Evolutionary conservation across 2,797 vertebrate species (phyloP).

Genomic region (Phoebastria nigripes): DNA sequence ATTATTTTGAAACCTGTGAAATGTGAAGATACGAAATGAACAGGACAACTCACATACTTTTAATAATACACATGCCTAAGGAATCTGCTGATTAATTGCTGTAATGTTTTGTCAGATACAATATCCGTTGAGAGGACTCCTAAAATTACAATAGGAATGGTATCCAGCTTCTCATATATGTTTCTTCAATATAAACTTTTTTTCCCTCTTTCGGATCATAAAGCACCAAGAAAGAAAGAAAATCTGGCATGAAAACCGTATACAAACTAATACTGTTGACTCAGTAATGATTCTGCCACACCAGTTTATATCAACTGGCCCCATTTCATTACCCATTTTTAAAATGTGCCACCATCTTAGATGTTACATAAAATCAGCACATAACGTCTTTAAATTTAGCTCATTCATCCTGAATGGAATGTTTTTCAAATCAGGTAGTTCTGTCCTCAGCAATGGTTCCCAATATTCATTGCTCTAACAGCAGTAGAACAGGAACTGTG

Average conservation of each 20-base stretch:
- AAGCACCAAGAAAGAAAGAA: neutral
- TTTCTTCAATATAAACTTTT: neutral
- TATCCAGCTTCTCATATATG: neutral
- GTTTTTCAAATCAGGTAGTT: rapidly evolving
- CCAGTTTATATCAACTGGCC: neutral
- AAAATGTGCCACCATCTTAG: neutral
- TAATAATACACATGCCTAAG: neutral
- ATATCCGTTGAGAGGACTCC: neutral
- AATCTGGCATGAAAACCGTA: neutral
- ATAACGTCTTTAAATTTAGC: neutral
- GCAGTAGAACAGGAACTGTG: neutral
- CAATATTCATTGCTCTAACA: neutral
- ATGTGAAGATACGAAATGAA: neutral
- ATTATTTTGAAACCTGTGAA: neutral
- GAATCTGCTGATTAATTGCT: neutral
- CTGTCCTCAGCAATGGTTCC: neutral
- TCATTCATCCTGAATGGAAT: neutral
- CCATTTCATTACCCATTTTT: neutral
- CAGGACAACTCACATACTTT: neutral
- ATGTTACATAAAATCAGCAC: neutral
- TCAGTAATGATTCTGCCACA: neutral
- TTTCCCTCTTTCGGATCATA: rapidly evolving
- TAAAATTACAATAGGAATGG: neutral
- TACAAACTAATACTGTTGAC: neutral
- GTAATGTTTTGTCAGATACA: neutral